These are phyloP conservation scores for Erythrolamprus reginae DNA, from an alignment of 2,113 vertebrate species.

Conservation along the genomic window DNA sequence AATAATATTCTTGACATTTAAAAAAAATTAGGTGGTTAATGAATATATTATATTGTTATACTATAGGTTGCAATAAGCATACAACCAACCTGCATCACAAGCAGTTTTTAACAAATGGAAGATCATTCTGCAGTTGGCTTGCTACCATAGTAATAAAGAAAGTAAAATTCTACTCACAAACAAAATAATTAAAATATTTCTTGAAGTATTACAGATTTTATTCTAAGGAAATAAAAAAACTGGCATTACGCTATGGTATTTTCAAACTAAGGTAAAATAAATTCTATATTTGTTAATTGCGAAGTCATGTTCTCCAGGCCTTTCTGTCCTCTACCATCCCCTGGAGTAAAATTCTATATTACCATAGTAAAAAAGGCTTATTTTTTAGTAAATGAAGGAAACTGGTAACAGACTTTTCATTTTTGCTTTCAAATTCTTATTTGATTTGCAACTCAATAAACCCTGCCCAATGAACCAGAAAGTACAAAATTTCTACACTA, in stretches of 20 bases:
- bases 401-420: background rate
- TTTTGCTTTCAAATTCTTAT: background rate
- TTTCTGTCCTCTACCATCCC: no score
- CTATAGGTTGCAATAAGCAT: background rate
- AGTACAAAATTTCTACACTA: background rate
- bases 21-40: background rate
- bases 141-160: background rate
- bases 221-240: background rate
- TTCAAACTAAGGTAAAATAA: background rate
- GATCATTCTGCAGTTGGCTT: background rate
- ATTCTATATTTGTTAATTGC: background rate
- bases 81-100: background rate
- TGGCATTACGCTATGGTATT: background rate
- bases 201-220: background rate
- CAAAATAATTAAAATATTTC: background rate
- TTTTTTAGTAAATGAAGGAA: background rate
- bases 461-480: background rate
- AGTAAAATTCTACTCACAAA: background rate
- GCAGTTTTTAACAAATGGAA: background rate
- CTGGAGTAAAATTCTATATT: background rate
- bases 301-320: no score
- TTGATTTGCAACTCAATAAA: background rate
- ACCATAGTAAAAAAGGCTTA: background rate
- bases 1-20: background rate
- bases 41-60: background rate